Conservation (phyloP, 1,140 invertebrate species). For the Brachionus plicatilis region DNA sequence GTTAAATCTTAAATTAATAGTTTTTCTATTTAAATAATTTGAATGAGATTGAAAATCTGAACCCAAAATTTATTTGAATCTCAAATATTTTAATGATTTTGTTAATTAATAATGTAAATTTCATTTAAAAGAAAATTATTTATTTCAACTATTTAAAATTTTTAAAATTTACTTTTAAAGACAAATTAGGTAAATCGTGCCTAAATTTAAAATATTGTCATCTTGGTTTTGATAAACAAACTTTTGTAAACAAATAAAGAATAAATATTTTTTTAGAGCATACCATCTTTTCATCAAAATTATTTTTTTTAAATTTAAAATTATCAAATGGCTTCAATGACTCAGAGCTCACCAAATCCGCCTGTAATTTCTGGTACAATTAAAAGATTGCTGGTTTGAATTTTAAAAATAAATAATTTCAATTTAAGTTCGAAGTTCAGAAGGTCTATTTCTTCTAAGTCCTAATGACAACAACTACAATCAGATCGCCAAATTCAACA, state of each 20-base stretch:
- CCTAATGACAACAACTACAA: not conserved
- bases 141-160: no score
- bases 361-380: not conserved
- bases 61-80: no score
- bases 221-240: not conserved
- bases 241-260: not conserved
- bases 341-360: not conserved
- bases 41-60: no score
- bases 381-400: not conserved
- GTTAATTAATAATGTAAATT: no score
- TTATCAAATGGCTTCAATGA: not conserved
- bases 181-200: not conserved
- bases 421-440: not conserved
- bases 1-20: no score
- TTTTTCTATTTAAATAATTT: no score
- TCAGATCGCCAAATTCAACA: not conserved
- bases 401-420: not conserved
- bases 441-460: not conserved
- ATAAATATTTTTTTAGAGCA: not conserved
- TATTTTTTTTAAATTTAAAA: not conserved
- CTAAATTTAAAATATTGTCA: not conserved
- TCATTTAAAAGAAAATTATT: not conserved
- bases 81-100: no score
- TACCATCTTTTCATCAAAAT: not conserved
- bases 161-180: not conserved